Conservation (phyloP, 2,888 invertebrate species). For the Zaprionus bogoriensis region DNA sequence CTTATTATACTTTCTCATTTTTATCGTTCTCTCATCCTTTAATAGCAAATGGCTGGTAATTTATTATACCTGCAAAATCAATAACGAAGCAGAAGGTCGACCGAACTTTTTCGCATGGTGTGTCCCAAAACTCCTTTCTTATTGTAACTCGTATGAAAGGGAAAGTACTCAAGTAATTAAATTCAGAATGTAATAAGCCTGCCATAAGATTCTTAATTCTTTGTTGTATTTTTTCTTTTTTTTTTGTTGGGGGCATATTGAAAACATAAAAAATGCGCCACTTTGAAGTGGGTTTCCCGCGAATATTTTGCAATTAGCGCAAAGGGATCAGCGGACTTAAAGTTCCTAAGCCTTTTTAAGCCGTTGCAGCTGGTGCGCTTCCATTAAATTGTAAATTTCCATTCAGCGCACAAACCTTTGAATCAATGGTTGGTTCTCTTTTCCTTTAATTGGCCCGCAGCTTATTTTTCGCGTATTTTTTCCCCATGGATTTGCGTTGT, state of each 20-base stretch:
- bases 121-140: neutral
- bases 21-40: constrained; percentile 6
- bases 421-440: constrained; percentile 44
- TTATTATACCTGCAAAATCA: neutral
- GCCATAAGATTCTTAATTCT: constrained; percentile 14
- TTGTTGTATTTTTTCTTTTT: constrained; percentile 36
- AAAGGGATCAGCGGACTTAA: constrained; percentile 49
- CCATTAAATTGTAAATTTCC: constrained; percentile 57
- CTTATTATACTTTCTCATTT: constrained; percentile 2
- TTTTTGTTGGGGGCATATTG: too few species aligned
- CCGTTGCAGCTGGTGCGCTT: constrained; percentile 62
- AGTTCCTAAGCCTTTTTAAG: constrained; percentile 62
- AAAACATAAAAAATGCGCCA: constrained; percentile 40
- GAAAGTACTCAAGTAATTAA: neutral
- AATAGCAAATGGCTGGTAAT: neutral
- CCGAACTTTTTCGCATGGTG: neutral
- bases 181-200: neutral
- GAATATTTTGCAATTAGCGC: constrained; percentile 55
- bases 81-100: too few species aligned
- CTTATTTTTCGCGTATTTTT: constrained; percentile 20
- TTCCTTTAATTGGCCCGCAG: constrained; percentile 53
- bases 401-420: constrained; percentile 31
- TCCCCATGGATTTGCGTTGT: constrained; percentile 16
- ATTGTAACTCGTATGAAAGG: neutral
- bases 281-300: constrained; percentile 30